Evolutionary conservation across 2,113 vertebrate species (phyloP).

Genomic region (Perca fluviatilis): DNA sequence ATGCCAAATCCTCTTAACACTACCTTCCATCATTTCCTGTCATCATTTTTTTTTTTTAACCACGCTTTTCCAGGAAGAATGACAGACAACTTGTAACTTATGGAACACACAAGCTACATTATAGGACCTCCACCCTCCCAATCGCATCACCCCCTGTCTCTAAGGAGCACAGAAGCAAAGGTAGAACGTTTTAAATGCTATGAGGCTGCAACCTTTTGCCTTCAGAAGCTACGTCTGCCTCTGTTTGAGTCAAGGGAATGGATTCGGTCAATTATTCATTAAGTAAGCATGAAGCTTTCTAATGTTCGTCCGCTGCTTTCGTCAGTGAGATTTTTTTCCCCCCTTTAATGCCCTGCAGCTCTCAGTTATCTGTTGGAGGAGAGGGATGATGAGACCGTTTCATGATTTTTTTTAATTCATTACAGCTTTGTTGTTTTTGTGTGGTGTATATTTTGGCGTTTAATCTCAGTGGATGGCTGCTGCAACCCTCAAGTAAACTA

Average conservation of each 20-base stretch:
- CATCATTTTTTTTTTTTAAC: not conserved
- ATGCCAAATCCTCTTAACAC: conserved; percentile 22
- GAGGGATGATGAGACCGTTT: conserved; percentile 65
- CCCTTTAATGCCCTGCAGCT: conserved; percentile 58
- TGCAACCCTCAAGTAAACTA: conserved; percentile 61
- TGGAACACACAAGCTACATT: conserved; percentile 13
- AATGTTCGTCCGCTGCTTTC: conserved; percentile 58
- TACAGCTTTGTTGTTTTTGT: conserved; percentile 64
- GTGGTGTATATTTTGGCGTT: conserved; percentile 49
- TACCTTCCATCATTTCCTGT: conserved; percentile 26
- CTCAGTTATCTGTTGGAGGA: conserved; percentile 63
- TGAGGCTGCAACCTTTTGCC: conserved; percentile 52
- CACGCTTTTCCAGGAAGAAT: conserved; percentile 10
- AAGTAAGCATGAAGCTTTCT: conserved; percentile 73
- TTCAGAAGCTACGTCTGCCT: conserved; percentile 48
- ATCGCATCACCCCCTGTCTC: conserved; percentile 16
- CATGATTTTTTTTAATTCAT: conserved; percentile 48
- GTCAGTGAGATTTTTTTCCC: conserved; percentile 10
- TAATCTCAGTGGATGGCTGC: conserved; percentile 66
- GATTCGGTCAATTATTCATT: conserved; percentile 79
- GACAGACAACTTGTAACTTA: conserved; percentile 3
- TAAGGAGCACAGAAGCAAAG: conserved; percentile 17
- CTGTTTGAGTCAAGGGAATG: conserved; percentile 69
- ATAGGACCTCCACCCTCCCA: not conserved
- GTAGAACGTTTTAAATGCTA: conserved; percentile 40